Conservation (phyloP, 2,113 vertebrate species). For the Solea solea region DNA sequence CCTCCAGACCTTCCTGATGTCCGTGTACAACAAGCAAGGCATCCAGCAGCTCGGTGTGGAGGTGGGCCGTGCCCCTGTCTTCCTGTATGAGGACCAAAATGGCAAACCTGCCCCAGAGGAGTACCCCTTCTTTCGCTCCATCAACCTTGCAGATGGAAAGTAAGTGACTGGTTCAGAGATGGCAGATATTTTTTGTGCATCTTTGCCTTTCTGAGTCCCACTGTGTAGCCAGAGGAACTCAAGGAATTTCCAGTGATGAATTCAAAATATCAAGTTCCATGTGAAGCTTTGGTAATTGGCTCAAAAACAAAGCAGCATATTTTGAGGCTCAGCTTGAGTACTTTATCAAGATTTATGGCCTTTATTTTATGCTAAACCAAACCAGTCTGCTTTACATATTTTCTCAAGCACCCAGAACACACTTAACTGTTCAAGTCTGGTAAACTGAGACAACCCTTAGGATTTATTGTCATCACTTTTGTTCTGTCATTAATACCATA, state of each 20-base stretch:
- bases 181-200: not conserved
- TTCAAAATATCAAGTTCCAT: not conserved
- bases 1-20: slow-evolving; percentile 94
- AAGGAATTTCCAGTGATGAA: not conserved
- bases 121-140: slow-evolving; percentile 92
- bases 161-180: slow-evolving; percentile 80
- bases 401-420: slow-evolving; percentile 41
- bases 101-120: slow-evolving; percentile 93
- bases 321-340: slow-evolving; percentile 11
- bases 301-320: slow-evolving; percentile 14
- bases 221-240: not conserved
- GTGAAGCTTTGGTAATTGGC: slow-evolving; percentile 8
- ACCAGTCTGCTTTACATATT: slow-evolving; percentile 28
- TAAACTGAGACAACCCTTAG: slow-evolving; percentile 24
- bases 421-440: slow-evolving; percentile 14
- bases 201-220: not conserved
- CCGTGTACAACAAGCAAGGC: slow-evolving; percentile 93
- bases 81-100: slow-evolving; percentile 95
- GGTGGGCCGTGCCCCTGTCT: slow-evolving; percentile 92
- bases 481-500: slow-evolving; percentile 47
- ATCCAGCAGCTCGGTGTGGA: slow-evolving; percentile 96
- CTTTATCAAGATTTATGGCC: slow-evolving; percentile 31
- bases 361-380: slow-evolving; percentile 40
- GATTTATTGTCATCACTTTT: slow-evolving; percentile 55
- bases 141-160: slow-evolving; percentile 96